Evolutionary conservation across 1,140 invertebrate genomes (phyloP).

Genomic region (Euwallacea similis): DNA sequence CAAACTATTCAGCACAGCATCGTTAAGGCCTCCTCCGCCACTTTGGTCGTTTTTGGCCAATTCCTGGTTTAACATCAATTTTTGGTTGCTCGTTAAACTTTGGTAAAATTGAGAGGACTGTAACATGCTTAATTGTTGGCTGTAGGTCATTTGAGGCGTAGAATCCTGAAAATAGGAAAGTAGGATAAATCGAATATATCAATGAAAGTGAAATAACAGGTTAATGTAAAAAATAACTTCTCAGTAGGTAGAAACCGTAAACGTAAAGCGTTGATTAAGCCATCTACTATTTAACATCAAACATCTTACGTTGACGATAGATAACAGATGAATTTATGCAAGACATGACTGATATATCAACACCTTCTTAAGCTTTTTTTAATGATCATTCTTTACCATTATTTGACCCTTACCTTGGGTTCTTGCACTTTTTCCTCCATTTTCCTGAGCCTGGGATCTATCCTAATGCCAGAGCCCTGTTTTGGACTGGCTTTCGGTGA

Average conservation of each 20-base stretch:
- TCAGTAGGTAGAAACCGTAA: too few species aligned
- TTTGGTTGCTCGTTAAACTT: constrained; percentile 66
- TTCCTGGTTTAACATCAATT: constrained; percentile 68
- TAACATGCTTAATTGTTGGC: constrained; percentile 60
- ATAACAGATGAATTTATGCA: too few species aligned
- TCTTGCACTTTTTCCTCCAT: constrained; percentile 41
- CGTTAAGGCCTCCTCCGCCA: constrained; percentile 40
- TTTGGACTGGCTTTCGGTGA: constrained; percentile 55
- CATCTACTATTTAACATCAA: too few species aligned
- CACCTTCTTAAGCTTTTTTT: too few species aligned
- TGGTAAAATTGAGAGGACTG: constrained; percentile 68
- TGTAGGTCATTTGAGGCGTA: constrained; percentile 46
- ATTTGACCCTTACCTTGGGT: constrained; percentile 4
- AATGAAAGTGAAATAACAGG: neutral
- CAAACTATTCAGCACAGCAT: constrained; percentile 58
- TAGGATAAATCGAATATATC: neutral
- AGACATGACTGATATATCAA: too few species aligned
- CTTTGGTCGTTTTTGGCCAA: constrained; percentile 45
- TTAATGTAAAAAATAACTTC: too few species aligned
- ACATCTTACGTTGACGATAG: too few species aligned
- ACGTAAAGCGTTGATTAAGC: too few species aligned
- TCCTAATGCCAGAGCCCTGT: constrained; percentile 20
- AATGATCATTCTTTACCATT: neutral
- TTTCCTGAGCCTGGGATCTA: constrained; percentile 43
- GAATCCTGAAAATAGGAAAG: constrained; percentile 32